Base-by-base conservation (phyloP, 2,888 invertebrate genomes). In the Leuctra nigra region DNA sequence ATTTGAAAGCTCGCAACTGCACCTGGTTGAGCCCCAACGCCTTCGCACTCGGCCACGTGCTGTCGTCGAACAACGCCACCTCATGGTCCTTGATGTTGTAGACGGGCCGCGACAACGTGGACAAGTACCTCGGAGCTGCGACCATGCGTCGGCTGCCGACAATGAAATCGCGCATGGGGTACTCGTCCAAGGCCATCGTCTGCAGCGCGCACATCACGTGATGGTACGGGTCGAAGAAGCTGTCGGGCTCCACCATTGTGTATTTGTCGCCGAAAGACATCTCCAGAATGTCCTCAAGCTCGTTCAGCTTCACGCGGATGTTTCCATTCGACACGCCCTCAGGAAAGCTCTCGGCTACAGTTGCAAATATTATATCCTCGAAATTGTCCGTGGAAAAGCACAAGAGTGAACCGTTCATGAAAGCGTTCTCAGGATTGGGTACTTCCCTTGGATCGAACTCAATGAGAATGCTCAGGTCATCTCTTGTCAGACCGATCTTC, bases 141-240 rank as follows among this genome's bases (percentile, higher is more conserved):
- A n/a, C n/a, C n/a, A n/a, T n/a, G n/a, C n/a, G n/a, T n/a, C n/a
- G n/a, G n/a, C n/a, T n/a, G n/a, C n/a, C n/a, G n/a, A n/a, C n/a
- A n/a, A n/a, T n/a, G n/a, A n/a, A n/a, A n/a, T n/a, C n/a, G n/a
- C n/a, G n/a, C n/a, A n/a, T n/a, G n/a, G n/a, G n/a, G n/a, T n/a
- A n/a, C n/a, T n/a, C n/a, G n/a, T n/a, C n/a, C n/a, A n/a, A n/a
- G n/a, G n/a, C n/a, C n/a, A n/a, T n/a, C n/a, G 71, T 70, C 65
- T 86, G 80, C 22, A 92, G 68, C 13, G 83, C 86, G 62, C 76
- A 78, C 54, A 89, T 72, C 0, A 89, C 86, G 65, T 86, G 82
- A 61, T 83, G 77, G 67, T 91, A 91, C 0, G 91, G 87, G 66
- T 91, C 91, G 67, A 91, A 90, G 69, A 85, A 92, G 0, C 86